Percentiles rank a stretch among this genome's conserved stretches.
Evolutionary conservation across 1,140 invertebrate genomes (phyloP).

Genomic region (Penaeus vannamei): DNA sequence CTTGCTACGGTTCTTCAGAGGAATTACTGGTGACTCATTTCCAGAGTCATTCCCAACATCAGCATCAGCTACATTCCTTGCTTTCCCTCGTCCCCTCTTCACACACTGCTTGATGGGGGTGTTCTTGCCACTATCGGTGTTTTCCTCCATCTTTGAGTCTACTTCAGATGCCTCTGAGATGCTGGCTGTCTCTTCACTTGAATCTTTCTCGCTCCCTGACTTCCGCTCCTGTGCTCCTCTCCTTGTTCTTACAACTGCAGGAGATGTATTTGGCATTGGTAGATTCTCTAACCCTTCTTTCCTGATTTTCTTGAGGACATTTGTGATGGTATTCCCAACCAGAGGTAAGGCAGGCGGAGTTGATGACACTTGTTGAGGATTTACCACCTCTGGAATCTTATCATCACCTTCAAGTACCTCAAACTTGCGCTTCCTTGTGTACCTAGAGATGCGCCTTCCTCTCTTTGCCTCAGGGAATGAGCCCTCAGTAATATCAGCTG

Average conservation of each 20-base stretch:
- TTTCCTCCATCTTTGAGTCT: constrained; percentile 56
- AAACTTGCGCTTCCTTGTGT: constrained; percentile 54
- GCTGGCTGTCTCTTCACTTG: constrained; percentile 47
- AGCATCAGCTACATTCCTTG: not conserved
- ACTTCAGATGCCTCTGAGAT: constrained; percentile 52
- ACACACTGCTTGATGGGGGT: constrained; percentile 12
- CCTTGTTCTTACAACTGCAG: constrained; percentile 31
- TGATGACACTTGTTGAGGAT: constrained; percentile 5
- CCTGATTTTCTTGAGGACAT: constrained; percentile 56
- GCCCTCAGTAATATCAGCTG: constrained; percentile 55
- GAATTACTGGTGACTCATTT: constrained; percentile 47
- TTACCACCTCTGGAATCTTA: constrained; percentile 25
- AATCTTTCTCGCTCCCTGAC: constrained; percentile 65
- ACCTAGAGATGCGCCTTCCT: constrained; percentile 41
- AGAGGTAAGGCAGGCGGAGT: not conserved
- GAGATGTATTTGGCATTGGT: not conserved
- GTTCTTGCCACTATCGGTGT: constrained; percentile 9
- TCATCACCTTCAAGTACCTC: constrained; percentile 38
- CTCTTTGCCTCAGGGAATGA: constrained; percentile 45
- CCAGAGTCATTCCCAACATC: constrained; percentile 46
- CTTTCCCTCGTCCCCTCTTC: constrained; percentile 40
- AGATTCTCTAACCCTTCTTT: constrained; percentile 41
- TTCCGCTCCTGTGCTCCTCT: constrained; percentile 41
- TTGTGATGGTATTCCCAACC: constrained; percentile 31
- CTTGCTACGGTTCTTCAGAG: constrained; percentile 37